These are phyloP conservation scores for Martes flavigula DNA, from an alignment of 2,797 vertebrate genomes.

Conservation along the genomic window DNA sequence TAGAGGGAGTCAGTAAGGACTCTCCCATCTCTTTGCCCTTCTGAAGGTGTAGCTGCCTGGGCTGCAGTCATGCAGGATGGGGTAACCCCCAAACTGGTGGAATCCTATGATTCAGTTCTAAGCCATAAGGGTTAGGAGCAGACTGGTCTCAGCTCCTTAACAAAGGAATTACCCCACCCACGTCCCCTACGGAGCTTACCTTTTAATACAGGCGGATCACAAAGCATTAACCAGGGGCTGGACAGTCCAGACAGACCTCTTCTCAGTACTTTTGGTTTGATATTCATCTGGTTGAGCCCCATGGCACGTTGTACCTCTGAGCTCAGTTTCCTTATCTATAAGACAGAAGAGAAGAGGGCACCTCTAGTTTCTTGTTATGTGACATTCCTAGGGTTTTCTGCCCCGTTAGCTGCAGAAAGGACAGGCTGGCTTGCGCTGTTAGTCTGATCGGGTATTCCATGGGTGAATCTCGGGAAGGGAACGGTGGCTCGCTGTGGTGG, in stretches of 20 bases:
- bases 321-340: not conserved
- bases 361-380: not conserved
- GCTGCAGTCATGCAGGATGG: not conserved
- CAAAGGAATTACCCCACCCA: not conserved
- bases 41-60: not conserved
- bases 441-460: not conserved
- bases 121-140: not conserved
- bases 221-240: rapidly evolving
- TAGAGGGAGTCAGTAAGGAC: not conserved
- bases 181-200: not conserved
- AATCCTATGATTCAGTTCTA: not conserved
- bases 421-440: not conserved
- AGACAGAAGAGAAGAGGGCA: not conserved
- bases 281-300: not conserved
- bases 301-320: not conserved
- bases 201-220: not conserved
- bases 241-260: not conserved
- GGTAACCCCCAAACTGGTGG: not conserved
- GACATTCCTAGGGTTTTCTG: not conserved
- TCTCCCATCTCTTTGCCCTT: not conserved
- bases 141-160: not conserved
- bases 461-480: not conserved
- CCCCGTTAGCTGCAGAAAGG: not conserved
- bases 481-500: not conserved
- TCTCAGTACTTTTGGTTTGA: not conserved